Evolutionary conservation across 2,797 vertebrate genomes (phyloP).

Genomic region (Artibeus lituratus): DNA sequence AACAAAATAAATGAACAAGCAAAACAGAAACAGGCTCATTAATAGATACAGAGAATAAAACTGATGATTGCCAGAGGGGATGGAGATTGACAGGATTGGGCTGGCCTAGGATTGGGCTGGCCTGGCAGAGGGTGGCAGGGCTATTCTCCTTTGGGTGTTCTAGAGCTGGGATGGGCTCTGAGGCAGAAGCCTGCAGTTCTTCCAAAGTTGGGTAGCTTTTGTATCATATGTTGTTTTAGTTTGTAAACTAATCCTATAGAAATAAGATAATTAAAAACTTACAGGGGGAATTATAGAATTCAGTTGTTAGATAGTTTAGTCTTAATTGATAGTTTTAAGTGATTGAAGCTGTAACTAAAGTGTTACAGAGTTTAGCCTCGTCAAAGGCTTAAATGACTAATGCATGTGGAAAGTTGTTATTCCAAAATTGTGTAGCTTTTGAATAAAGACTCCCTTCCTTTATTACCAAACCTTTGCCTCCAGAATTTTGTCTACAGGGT

Average conservation of each 20-base stretch:
- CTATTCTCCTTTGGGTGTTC: no score
- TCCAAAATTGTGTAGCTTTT: not conserved
- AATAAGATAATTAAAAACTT: not conserved
- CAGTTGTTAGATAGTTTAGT: not conserved
- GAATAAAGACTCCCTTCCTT: not conserved
- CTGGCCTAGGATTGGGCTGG: no score
- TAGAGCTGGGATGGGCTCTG: no score
- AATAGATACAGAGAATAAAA: not conserved
- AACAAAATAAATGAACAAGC: not conserved
- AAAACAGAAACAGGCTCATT: not conserved
- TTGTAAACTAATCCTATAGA: not conserved
- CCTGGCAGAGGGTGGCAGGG: no score
- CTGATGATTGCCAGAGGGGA: not conserved
- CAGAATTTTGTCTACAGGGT: not conserved
- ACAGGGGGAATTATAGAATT: not conserved
- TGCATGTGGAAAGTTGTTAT: not conserved
- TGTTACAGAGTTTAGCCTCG: not conserved
- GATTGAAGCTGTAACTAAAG: not conserved
- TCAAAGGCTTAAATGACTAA: not conserved
- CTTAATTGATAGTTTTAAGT: not conserved
- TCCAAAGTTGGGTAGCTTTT: no score
- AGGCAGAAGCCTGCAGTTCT: no score
- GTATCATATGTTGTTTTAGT: no score
- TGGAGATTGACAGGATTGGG: not conserved
- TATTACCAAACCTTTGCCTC: not conserved